phyloP scores from a whole-genome alignment of 2,888 invertebrate genomes.

The Nomada ruficornis region DNA sequence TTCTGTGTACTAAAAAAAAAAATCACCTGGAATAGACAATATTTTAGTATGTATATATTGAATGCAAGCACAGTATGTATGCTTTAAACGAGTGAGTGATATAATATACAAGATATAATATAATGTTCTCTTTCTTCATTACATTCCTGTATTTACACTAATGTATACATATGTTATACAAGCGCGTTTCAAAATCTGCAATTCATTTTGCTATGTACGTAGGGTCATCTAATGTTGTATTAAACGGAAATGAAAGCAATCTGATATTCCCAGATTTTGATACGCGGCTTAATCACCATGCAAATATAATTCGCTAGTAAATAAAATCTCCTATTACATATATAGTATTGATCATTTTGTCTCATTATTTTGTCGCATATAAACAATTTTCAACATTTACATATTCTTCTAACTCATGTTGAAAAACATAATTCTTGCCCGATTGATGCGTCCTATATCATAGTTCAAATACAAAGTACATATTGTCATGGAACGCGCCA shows the following conservation, averaged over 20 bases:
- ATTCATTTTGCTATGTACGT: constrained; percentile 42
- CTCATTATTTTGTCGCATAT: constrained; percentile 11
- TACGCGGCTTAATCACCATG: constrained; percentile 50
- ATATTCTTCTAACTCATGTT: constrained; percentile 13
- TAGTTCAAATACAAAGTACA: too few relatives aligned
- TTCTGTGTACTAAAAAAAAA: constrained; percentile 28
- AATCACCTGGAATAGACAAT: constrained; percentile 57
- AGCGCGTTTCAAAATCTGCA: constrained; percentile 52
- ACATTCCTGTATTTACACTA: constrained; percentile 70
- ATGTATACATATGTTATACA: constrained; percentile 55
- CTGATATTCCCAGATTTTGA: constrained; percentile 58
- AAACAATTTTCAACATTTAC: background rate
- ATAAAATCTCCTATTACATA: constrained; percentile 64
- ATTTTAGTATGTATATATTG: constrained; percentile 56
- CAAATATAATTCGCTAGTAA: constrained; percentile 68
- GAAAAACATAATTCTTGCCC: background rate
- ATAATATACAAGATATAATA: constrained; percentile 62
- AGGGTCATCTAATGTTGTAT: constrained; percentile 20
- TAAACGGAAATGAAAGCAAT: constrained; percentile 15
- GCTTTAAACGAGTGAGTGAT: constrained; percentile 42
- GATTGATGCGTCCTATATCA: too few relatives aligned
- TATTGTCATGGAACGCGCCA: background rate
- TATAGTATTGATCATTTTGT: constrained; percentile 21
- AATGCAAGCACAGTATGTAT: constrained; percentile 44
- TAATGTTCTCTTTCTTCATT: constrained; percentile 51